Conservation (phyloP, 2,113 vertebrate genomes). For the Cryptotis parvus region DNA sequence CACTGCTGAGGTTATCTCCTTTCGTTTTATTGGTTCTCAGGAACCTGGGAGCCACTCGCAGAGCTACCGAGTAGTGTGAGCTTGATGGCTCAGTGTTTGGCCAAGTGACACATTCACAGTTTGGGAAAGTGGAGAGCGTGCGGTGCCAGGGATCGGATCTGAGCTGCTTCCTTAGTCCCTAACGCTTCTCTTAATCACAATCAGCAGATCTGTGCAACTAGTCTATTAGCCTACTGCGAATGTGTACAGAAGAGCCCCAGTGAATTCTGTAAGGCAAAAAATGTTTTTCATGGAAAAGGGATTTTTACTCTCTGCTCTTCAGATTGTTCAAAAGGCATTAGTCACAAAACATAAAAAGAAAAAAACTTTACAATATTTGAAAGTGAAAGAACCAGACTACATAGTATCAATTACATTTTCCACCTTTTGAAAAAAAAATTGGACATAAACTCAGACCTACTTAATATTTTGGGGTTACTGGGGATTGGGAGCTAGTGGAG, state of each 20-base stretch:
- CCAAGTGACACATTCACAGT: too few species aligned
- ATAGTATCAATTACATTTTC: slow-evolving; percentile 11
- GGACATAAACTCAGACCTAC: slow-evolving; percentile 13
- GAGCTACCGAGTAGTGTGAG: too few species aligned
- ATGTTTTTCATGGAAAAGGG: background rate
- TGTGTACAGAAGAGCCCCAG: background rate
- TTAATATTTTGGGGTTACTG: background rate
- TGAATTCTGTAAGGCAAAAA: slow-evolving; percentile 8
- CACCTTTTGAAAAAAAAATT: slow-evolving; percentile 40
- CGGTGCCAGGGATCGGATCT: too few species aligned
- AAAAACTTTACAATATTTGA: slow-evolving; percentile 26
- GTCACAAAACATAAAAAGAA: too few species aligned
- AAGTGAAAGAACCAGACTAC: slow-evolving; percentile 49
- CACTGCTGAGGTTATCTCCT: background rate
- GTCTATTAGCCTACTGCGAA: background rate
- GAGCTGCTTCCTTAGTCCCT: too few species aligned
- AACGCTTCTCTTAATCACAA: background rate
- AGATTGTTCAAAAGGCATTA: background rate
- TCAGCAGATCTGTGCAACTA: background rate
- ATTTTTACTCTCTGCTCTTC: slow-evolving; percentile 5
- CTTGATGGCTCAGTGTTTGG: too few species aligned
- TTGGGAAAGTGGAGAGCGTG: too few species aligned
- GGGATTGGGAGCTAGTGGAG: too few species aligned
- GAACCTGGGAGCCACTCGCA: too few species aligned
- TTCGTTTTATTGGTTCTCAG: too few species aligned